Percentiles rank a stretch among this genome's conserved stretches.
phyloP scores from a whole-genome alignment of 2,113 vertebrate genomes.

The Heliornis fulica region DNA sequence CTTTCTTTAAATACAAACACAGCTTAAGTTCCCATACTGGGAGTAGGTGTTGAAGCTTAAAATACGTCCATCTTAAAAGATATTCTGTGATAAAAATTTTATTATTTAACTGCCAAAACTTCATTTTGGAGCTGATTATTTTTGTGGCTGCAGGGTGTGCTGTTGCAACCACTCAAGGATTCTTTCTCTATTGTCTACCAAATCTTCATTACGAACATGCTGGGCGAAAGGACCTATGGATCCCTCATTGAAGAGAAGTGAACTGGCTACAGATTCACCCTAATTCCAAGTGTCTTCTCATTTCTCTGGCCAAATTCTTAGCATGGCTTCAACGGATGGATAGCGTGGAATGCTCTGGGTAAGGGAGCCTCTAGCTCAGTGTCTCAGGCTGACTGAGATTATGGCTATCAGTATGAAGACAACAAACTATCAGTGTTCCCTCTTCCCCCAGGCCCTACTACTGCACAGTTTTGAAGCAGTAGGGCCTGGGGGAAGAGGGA shows the following conservation, averaged over 20 bases:
- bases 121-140: background rate
- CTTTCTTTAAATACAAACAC: background rate
- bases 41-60: background rate
- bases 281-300: background rate
- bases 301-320: background rate
- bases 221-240: rapidly evolving
- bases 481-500: background rate
- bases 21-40: background rate
- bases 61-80: background rate
- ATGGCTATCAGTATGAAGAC: background rate
- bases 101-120: background rate
- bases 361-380: background rate
- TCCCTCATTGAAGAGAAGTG: background rate
- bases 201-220: rapidly evolving
- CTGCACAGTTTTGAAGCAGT: rapidly evolving
- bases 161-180: background rate
- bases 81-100: background rate
- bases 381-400: background rate
- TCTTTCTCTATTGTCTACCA: background rate
- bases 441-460: background rate
- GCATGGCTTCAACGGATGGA: background rate
- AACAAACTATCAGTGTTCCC: background rate
- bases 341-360: background rate
- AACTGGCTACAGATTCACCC: background rate
- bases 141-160: background rate